Conservation (phyloP, 2,888 invertebrate genomes). For the Cheilosia variabilis region DNA sequence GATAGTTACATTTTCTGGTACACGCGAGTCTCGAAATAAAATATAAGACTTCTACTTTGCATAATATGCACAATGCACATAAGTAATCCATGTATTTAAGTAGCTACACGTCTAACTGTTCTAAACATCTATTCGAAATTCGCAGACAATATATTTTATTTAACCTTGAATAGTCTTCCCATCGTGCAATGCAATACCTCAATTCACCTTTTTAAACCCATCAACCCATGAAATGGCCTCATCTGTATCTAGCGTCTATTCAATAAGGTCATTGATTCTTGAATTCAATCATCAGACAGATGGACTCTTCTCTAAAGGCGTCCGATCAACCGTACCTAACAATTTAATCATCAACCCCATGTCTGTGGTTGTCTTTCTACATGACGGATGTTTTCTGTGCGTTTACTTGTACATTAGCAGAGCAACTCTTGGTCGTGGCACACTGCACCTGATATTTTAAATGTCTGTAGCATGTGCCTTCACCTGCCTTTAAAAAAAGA, state of each 20-base stretch:
- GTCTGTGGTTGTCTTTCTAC: constrained; percentile 53
- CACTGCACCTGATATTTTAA: constrained; percentile 63
- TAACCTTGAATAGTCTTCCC: too few species aligned
- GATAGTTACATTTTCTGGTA: too few species aligned
- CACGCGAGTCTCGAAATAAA: too few species aligned
- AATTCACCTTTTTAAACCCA: too few species aligned
- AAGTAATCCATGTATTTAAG: too few species aligned
- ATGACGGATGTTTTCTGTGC: constrained; percentile 43
- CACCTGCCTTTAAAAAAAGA: constrained; percentile 32
- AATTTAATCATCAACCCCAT: constrained; percentile 63
- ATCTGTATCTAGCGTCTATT: constrained; percentile 9
- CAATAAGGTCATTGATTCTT: constrained; percentile 25
- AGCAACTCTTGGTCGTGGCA: constrained; percentile 42
- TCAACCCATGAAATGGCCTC: constrained; percentile 5
- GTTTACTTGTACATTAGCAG: constrained; percentile 47
- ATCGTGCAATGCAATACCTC: too few species aligned
- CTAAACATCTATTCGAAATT: too few species aligned
- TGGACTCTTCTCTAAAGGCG: constrained; percentile 47
- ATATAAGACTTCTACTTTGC: too few species aligned
- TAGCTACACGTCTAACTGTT: too few species aligned
- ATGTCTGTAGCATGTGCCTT: constrained; percentile 53
- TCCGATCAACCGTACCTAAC: constrained; percentile 59
- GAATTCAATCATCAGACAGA: constrained; percentile 57
- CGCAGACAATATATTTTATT: too few species aligned
- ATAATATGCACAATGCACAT: too few species aligned